Evolutionary conservation across 1,140 invertebrate species (phyloP), one percentile per base, ranked within the genome.

Genomic region (Drosophila mauritiana): DNA sequence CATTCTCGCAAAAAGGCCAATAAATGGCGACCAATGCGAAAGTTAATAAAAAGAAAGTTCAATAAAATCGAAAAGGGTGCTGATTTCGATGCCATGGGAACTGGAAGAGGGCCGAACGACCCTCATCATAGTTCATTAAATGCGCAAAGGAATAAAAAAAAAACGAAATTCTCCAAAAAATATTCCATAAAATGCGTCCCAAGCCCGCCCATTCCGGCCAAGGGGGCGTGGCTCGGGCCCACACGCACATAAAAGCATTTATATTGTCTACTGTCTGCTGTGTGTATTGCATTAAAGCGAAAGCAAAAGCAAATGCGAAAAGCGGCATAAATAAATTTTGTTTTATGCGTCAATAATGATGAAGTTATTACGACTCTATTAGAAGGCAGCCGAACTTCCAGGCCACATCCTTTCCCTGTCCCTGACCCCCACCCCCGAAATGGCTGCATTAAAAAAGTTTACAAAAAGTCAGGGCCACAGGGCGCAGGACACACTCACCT

Each of bases 61-160:
- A 88, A 89, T 90, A 89, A 90, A 89, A 80, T 83, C 73, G 77
- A 73, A 89, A 89, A 89, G 84, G 84, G 85, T 89, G 80, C 70
- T 69, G 80, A 89, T 80, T 89, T 73, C 56, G 80, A 48, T 80
- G 59, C 67, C 79, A 79, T 53, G 75, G 79, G 59, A 79, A 73
- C 59, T 59, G 40, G 49, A 6, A 20, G 20, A 34, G 53, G 65
- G 56, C 46, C 45, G 58, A 56, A 64, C 72, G 63, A 88, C 84
- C 84, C 84, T 89, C 84, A 89, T 89, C 84, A 89, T 89, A 89
- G 85, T 90, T 89, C 84, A 89, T 89, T 89, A 89, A 89, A 89
- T 89, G 80, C 73, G 85, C 64, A 86, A 86, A 76, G 65, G 40
- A 65, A 86, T 81, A 85, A 59, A 54, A 73, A 73, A 31, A 31